Evolutionary conservation across 2,797 vertebrate species (phyloP).

Genomic region (Neosalanx taihuensis): DNA sequence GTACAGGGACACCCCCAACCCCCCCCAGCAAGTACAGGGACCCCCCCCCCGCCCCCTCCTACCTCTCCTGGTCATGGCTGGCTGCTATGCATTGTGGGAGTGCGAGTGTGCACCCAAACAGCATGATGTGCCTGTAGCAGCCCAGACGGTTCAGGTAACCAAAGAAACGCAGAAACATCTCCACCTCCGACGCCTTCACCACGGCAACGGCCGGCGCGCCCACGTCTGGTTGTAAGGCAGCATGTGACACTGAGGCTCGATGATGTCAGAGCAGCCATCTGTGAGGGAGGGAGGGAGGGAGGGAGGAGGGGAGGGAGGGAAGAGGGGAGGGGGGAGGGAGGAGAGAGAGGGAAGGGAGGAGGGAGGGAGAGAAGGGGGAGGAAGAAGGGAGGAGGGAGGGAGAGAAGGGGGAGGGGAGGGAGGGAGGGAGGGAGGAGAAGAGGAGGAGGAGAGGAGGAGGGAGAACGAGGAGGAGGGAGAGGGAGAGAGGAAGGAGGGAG

Average conservation of each 20-base stretch:
- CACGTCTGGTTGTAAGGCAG: conserved; percentile 76
- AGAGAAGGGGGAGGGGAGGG: conserved; percentile 3
- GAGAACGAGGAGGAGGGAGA: background rate
- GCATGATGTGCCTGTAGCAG: conserved; percentile 57
- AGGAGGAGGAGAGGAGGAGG: background rate
- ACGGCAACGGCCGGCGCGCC: conserved; percentile 59
- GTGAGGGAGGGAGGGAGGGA: background rate
- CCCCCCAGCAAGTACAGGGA: too few relatives aligned
- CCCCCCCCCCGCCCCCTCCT: background rate
- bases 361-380: background rate
- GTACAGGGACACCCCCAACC: too few relatives aligned
- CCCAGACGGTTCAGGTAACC: conserved; percentile 75
- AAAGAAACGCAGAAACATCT: conserved; percentile 83
- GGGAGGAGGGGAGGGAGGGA: background rate
- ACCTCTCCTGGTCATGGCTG: background rate
- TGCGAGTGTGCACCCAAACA: conserved; percentile 45
- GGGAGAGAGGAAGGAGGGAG: background rate
- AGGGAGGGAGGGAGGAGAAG: conserved; percentile 25
- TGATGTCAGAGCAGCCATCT: background rate
- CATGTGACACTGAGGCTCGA: conserved; percentile 70
- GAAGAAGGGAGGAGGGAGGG: background rate
- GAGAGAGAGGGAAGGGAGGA: background rate
- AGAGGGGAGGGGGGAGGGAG: background rate
- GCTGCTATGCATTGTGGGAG: conserved; percentile 74
- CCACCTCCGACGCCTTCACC: conserved; percentile 70